Conservation (phyloP, 2,797 vertebrate species). For the Intellagama lesueurii region DNA sequence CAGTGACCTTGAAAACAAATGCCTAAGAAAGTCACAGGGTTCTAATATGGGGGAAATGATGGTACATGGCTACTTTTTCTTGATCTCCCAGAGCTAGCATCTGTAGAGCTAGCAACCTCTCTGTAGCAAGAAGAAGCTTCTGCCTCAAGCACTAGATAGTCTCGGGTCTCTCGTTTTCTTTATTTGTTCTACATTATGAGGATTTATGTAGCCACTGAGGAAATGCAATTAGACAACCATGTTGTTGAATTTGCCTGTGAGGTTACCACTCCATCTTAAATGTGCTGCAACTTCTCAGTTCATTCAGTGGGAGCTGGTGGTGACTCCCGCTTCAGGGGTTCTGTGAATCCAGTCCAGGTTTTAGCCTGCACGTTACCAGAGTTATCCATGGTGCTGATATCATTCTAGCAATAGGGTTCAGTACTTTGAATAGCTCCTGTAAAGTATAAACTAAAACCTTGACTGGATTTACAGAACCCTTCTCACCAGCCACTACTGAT, state of each 20-base stretch:
- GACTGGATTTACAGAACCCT: too few species aligned
- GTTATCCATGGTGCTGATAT: too few species aligned
- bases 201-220: not conserved
- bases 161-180: not conserved
- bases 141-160: not conserved
- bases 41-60: conserved; percentile 9
- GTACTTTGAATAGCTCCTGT: too few species aligned
- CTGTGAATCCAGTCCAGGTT: too few species aligned
- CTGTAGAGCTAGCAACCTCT: not conserved
- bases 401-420: too few species aligned
- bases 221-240: not conserved
- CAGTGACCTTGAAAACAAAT: conserved; percentile 35
- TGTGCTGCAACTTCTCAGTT: not conserved
- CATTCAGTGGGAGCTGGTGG: not conserved
- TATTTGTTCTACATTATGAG: too few species aligned
- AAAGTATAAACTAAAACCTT: too few species aligned
- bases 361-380: too few species aligned
- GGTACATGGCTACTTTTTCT: not conserved
- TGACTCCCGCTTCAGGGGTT: too few species aligned
- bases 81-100: not conserved
- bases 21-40: conserved; percentile 24
- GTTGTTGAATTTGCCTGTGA: not conserved
- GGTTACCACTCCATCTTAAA: not conserved
- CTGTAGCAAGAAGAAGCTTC: not conserved
- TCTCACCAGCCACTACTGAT: too few species aligned